phyloP scores from a whole-genome alignment of 2,888 invertebrate species.

The Ornithoptera priamus region DNA sequence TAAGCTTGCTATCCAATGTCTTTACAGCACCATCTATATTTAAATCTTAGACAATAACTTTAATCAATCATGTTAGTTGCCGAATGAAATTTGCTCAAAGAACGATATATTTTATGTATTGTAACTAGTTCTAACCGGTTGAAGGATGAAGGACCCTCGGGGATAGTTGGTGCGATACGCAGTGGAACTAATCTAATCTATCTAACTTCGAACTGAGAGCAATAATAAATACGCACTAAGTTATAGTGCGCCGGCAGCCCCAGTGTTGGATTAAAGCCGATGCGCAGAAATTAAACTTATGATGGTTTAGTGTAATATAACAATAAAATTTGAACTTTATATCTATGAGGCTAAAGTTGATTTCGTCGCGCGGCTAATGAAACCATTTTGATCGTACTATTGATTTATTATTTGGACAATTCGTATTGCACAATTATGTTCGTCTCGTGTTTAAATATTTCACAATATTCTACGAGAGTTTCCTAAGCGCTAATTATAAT shows the following conservation, averaged over 20 bases:
- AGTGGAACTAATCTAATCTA: slow-evolving; percentile 59
- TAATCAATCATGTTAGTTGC: not conserved
- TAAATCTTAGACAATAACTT: too few species aligned
- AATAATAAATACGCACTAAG: slow-evolving; percentile 58
- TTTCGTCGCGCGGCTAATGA: not conserved
- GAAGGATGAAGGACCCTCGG: slow-evolving; percentile 22
- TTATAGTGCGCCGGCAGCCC: slow-evolving; percentile 51
- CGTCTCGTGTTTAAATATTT: slow-evolving; percentile 22
- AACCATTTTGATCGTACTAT: slow-evolving; percentile 7
- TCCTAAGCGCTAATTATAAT: slow-evolving; percentile 19
- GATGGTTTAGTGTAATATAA: not conserved
- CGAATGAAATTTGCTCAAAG: not conserved
- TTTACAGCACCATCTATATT: too few species aligned
- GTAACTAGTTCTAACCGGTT: slow-evolving; percentile 10
- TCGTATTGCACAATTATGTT: slow-evolving; percentile 23
- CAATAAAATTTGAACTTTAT: slow-evolving; percentile 13
- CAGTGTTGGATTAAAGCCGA: slow-evolving; percentile 41
- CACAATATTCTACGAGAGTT: slow-evolving; percentile 21
- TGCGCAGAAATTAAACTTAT: slow-evolving; percentile 29
- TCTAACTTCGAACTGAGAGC: slow-evolving; percentile 45
- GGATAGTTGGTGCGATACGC: slow-evolving; percentile 57
- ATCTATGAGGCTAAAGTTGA: slow-evolving; percentile 10
- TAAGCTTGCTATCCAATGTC: too few species aligned
- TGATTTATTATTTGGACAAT: slow-evolving; percentile 30
- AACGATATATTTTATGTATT: not conserved